Evolutionary conservation across 2,797 vertebrate species (phyloP).

Genomic region (Huso huso): DNA sequence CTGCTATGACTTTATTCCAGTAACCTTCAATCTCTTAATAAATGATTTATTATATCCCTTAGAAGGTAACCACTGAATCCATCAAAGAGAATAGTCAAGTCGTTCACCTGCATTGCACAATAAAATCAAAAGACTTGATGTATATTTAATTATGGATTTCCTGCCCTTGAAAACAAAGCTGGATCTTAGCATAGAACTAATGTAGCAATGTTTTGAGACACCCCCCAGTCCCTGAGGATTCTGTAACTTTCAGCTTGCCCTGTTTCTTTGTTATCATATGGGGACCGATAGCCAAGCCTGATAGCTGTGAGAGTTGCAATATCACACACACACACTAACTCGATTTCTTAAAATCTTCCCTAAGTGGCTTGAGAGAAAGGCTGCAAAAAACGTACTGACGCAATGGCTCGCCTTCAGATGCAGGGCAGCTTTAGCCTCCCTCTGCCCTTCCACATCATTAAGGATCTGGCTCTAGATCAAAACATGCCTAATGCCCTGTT

Average conservation of each 20-base stretch:
- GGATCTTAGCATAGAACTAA: not conserved
- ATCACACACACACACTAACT: not conserved
- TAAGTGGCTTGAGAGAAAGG: constrained; percentile 2
- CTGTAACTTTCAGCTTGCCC: not conserved
- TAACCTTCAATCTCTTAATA: constrained; percentile 2
- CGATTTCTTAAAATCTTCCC: not conserved
- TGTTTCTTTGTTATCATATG: constrained; percentile 9
- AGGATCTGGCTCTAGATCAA: constrained; percentile 60
- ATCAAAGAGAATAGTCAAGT: constrained; percentile 5
- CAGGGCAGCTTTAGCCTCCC: constrained; percentile 52
- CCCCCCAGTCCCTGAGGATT: not conserved
- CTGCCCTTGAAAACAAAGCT: not conserved
- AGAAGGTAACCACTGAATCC: not conserved
- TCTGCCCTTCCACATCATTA: constrained; percentile 61
- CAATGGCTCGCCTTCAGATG: constrained; percentile 52
- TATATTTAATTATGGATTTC: constrained; percentile 9
- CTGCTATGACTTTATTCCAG: not conserved
- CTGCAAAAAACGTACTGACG: constrained; percentile 46
- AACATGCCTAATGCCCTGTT: constrained; percentile 45
- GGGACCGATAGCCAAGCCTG: not conserved
- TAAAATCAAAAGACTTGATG: constrained; percentile 8
- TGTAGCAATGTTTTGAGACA: not conserved
- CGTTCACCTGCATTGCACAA: not conserved
- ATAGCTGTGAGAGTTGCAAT: not conserved
- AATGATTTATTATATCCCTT: constrained; percentile 5